Base-by-base conservation (phyloP, 1,140 invertebrate genomes). In the Hestina assimilis region DNA sequence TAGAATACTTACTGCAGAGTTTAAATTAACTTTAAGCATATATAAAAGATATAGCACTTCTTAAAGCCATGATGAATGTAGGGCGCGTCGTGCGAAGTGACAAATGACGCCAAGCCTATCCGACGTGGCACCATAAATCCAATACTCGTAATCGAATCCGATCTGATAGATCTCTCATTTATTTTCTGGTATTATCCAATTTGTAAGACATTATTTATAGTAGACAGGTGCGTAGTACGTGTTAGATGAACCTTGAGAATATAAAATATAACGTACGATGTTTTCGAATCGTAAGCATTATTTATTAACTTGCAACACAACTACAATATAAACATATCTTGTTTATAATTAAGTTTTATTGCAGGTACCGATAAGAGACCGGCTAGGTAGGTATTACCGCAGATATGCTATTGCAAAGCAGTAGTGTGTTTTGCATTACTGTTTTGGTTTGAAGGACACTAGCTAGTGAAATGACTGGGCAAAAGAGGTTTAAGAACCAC, bases 131-230 rank as follows among this genome's bases (percentile, higher is more conserved):
- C 29, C 52, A 59, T 59, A 59, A 59, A 59, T 59, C 57, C 31
- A 41, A 41, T 47, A 41, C 38, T 50, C 26, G 40, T 31, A 23
- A 53, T 53, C 43, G 50, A 47, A 59, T 53, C 42, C 48, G 48
- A 59, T 45, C 56, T 53, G 57, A 59, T 59, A 47, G 57, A 59
- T 59, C 20, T 19, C 47, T 52, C 42, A 53, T 59, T 51, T 51
- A 59, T 46, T 47, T 59, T 28, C 47, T 24, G 33, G 43, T 47
- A 59, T 53, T 51, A 53, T 23, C 42, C 41, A 35, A 52, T 59
- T 48, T 53, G 31, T 53, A 40, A 19, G 42, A 12, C 15, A 53
- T 53, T 40, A 53, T 52, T 52, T 53, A 42, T 29, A 26, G 19
- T 35, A 1, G 11, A 19, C 8, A 17, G n/a, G 19, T 29, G 17